These are phyloP conservation scores for Drosophila paulistorum DNA, from an alignment of 1,140 invertebrate genomes.

Conservation along the genomic window DNA sequence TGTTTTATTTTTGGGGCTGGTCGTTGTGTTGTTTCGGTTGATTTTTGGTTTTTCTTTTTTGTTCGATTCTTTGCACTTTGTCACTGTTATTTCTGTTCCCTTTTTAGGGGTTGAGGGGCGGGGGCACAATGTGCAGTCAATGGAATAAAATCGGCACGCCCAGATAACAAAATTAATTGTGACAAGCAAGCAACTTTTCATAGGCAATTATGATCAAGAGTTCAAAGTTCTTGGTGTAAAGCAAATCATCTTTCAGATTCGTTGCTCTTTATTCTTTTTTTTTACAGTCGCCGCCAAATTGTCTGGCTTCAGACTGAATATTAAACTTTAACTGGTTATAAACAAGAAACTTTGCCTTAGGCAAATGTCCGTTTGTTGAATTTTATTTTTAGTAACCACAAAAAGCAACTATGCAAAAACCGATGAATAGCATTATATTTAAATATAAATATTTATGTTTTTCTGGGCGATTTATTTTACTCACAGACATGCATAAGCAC, in stretches of 20 bases:
- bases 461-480: constrained; percentile 56
- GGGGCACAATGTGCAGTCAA: background rate
- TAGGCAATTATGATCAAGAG: constrained; percentile 6
- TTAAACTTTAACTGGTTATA: constrained; percentile 15
- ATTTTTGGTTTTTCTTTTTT: background rate
- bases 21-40: constrained; percentile 5
- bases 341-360: background rate
- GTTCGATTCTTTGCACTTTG: constrained; percentile 30
- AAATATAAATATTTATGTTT: constrained; percentile 33
- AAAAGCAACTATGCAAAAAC: constrained; percentile 19
- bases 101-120: background rate
- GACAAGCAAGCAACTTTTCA: constrained; percentile 1
- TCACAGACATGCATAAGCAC: constrained; percentile 36
- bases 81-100: constrained; percentile 15
- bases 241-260: background rate
- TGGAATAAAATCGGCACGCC: constrained; percentile 1
- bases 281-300: background rate
- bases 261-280: background rate
- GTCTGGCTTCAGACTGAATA: constrained; percentile 5
- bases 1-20: constrained; percentile 35
- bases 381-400: constrained; percentile 38
- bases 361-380: background rate
- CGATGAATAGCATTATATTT: constrained; percentile 46
- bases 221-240: constrained; percentile 6
- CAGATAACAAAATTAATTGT: constrained; percentile 11